Evolutionary conservation across 2,113 vertebrate genomes (phyloP), one percentile per base, ranked within the genome.

Genomic region (Cololabis saira): DNA sequence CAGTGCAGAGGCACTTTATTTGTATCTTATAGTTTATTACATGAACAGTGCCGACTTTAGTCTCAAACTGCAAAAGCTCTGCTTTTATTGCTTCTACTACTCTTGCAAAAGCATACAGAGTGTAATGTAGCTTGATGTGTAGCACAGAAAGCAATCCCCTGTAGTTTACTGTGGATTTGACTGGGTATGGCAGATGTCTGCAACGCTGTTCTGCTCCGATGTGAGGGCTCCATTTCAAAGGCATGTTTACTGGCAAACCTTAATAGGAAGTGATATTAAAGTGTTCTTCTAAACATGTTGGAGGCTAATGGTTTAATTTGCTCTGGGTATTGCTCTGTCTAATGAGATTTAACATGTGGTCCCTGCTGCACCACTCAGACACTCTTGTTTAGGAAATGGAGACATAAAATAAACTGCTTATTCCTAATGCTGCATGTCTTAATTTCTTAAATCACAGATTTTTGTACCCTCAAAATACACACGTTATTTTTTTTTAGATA

Each of bases 211-310:
- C 74, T 37, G 82, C 82, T 80, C 76, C 18, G 67, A 87, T 78
- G 81, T 84, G 80, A 89, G 87, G 82, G 85, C 87, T 90, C 85
- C 64, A 75, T 91, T 91, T 92, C 87, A 92, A 93, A 91, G 89
- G 84, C 81, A 84, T 87, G 78, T 92, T 90, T 89, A 85, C 86
- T 87, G 87, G 86, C 82, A 85, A 76, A 77, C 80, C 82, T 82
- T 91, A 89, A 92, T 90, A 91, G 88, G 86, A 93, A 88, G 86
- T 91, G 90, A 91, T 91, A 80, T 89, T 88, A 87, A 91, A 91
- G 82, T 87, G 82, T 89, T 87, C 76, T 86, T 90, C 90, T 82
- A 87, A 88, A 88, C 76, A 85, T 85, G 88, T 88, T 74, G 61
- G 84, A 87, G 82, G 83, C 87, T 91, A 90, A 92, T 92, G 81